Base-by-base conservation (phyloP, 2,888 invertebrate genomes). In the Chrysolina oricalcia region DNA sequence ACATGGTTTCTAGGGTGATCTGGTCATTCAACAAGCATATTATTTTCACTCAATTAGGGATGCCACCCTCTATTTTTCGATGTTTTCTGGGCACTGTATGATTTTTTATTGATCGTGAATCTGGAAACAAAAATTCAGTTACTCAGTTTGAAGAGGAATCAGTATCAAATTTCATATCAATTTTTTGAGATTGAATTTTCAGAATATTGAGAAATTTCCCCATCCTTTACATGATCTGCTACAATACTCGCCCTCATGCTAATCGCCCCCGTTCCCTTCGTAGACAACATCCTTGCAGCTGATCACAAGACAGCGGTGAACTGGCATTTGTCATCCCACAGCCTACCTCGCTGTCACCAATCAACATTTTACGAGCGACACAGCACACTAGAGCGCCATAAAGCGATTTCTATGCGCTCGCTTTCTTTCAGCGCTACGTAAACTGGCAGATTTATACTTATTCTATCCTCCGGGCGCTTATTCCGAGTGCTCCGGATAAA, bases 301-400 rank as follows among this genome's bases (percentile, higher is more conserved):
- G 48, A 48, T 27, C 19, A 50, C 27, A 68, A n/a, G 53, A 13
- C 68, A 17, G 67, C 50, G 67, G 48, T 27, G 46, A 21, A 56
- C 15, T 10, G n/a, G 17, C 77, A 79, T 81, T 86, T 86, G 84
- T 86, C 86, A 86, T 86, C 82, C 81, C 83, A 66, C 79, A 81
- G 83, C 83, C 81, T 83, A 85, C 83, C 81, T 83, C 81, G 79
- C 84, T 83, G 86, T 86, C 87, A 84, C 86, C 87, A 87, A 87
- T 87, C 87, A 87, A 85, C 87, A 85, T 87, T 87, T 87, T 87
- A 87, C 87, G 87, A 86, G 83, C 84, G 80, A 78, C 85, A 86
- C 86, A 83, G 83, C 86, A 84, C 87, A 83, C 87, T 75, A 79
- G 87, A 85, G 87, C 83, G 82, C 84, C 83, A 84, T 87, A 87